Conservation (phyloP, 2,888 invertebrate genomes). For the Tethea ocularis region DNA sequence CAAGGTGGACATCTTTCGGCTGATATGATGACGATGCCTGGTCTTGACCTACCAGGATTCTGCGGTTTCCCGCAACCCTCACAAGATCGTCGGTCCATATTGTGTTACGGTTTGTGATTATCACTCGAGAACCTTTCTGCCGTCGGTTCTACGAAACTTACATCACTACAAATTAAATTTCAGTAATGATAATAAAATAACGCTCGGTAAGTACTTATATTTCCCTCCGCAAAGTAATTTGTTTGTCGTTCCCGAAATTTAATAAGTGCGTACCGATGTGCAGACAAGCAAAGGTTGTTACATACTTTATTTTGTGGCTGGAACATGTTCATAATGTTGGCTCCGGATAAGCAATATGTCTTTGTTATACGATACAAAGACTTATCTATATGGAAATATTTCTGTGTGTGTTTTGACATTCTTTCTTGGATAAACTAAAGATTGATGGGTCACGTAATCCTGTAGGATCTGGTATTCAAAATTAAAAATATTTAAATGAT, state of each 20-base stretch:
- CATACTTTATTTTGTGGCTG: neutral
- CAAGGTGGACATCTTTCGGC: no score
- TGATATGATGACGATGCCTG: no score
- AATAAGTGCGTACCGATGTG: constrained; percentile 10
- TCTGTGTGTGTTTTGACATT: neutral
- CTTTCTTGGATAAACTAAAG: neutral
- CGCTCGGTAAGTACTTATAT: neutral
- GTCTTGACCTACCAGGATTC: no score
- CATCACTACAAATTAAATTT: neutral
- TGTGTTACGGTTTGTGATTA: no score
- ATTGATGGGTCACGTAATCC: neutral
- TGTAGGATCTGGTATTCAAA: no score
- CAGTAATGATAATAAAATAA: neutral
- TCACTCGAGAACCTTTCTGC: no score
- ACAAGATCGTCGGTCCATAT: no score
- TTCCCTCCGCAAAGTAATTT: constrained; percentile 7
- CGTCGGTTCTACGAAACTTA: no score
- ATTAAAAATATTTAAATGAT: no score
- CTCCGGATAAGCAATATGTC: neutral
- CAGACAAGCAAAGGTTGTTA: neutral
- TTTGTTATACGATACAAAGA: neutral
- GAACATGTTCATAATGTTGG: neutral
- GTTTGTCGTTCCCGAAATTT: constrained; percentile 15
- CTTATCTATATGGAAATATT: neutral
- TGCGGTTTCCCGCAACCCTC: no score